phyloP scores from a whole-genome alignment of 2,797 vertebrate species.

The Ciconia nigra region DNA sequence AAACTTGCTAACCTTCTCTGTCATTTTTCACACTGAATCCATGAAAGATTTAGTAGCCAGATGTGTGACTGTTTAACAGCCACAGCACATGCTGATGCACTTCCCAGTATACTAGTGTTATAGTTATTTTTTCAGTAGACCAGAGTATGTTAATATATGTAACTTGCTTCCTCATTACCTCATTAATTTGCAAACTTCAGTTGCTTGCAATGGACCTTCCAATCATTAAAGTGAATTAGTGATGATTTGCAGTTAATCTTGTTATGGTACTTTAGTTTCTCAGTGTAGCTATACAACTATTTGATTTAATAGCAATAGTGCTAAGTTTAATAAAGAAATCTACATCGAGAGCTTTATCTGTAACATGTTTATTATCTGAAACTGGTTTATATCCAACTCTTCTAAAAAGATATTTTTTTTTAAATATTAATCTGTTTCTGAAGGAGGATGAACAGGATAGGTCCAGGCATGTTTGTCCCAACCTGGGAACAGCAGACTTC shows the following conservation, averaged over 20 bases:
- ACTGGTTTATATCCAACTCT: not conserved
- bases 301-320: conserved; percentile 13
- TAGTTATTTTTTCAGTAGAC: not conserved
- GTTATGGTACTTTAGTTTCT: conserved; percentile 32
- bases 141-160: not conserved
- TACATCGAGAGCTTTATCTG: not conserved
- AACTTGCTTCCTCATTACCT: not conserved
- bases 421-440: not conserved
- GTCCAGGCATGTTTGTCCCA: not conserved
- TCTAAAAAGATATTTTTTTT: not conserved
- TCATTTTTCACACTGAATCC: not conserved
- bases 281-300: not conserved
- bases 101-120: not conserved
- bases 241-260: conserved; percentile 36
- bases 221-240: conserved; percentile 17
- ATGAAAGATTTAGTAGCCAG: not conserved
- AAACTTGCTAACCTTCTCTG: not conserved
- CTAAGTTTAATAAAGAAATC: not conserved
- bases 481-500: not conserved
- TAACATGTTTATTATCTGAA: not conserved
- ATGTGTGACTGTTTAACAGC: not conserved
- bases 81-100: not conserved
- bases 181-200: conserved; percentile 1
- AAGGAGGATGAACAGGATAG: not conserved
- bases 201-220: not conserved